Base-by-base conservation (phyloP, 2,888 invertebrate species). In the Griposia aprilina region DNA sequence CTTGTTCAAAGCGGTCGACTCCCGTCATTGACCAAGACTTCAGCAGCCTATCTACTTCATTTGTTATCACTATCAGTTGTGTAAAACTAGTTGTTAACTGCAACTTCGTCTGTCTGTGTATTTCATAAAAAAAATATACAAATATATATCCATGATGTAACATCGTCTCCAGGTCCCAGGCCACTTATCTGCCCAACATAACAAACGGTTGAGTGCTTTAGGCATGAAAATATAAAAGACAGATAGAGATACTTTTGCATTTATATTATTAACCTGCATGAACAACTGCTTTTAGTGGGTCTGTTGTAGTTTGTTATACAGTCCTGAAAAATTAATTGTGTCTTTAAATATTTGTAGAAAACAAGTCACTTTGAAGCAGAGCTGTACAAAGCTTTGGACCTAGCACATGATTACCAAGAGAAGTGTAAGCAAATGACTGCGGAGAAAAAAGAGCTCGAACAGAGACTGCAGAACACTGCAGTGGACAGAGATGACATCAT, bases 351-450 rank as follows among this genome's bases (percentile, higher is more conserved):
- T 41, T 91, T 92, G 17, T 91, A 96, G 94, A 97, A 97, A 96
- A 94, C 97, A 0, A 97, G 97, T 81, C 97, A 97, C 62, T 97
- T 97, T 86, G 98, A 98, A 94, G 96, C 97, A 11, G 98, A 98
- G 94, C 94, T 98, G 2, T 97, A 98, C 52, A 98, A 98, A 94
- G 97, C 98, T 0, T 93, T 98, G 65, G 97, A 97, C 88, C 91
- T 98, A 60, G 98, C 98, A 0, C 97, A 98, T 55, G 97, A 97
- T 84, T 98, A 97, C 90, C 97, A 98, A 92, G 97, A 97, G 45
- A 98, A 98, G 92, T 97, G 97, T 80, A 97, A 97, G 77, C 94
- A 95, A 62, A 87, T 98, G 0, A 97, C 97, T 74, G 83, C 90
- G 1, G 97, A 97, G 80, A 95, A 97, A 76, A 93, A 94, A 17